Evolutionary conservation across 2,797 vertebrate genomes (phyloP).

Genomic region (Lacerta viridis): DNA sequence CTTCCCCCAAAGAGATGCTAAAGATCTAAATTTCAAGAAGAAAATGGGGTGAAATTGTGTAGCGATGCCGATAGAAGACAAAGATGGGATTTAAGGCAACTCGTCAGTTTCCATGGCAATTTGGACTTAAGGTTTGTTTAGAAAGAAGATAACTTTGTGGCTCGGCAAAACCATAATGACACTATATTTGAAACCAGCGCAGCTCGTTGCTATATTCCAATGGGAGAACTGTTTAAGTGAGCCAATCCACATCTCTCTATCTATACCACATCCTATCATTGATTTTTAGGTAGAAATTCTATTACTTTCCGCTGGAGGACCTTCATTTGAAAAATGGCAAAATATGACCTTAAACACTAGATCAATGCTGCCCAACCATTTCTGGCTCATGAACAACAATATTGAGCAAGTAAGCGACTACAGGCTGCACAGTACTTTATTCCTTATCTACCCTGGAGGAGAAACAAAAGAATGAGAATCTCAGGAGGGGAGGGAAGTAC

Average conservation of each 20-base stretch:
- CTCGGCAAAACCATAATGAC: background rate
- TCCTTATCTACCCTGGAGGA: background rate
- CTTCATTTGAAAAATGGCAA: constrained; percentile 11
- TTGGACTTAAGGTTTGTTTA: background rate
- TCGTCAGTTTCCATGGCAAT: constrained; percentile 1
- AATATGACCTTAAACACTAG: background rate
- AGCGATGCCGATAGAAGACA: background rate
- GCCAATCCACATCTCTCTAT: background rate
- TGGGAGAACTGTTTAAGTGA: background rate
- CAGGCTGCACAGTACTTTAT: background rate
- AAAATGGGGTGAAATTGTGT: background rate
- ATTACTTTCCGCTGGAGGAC: background rate
- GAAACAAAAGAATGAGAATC: background rate
- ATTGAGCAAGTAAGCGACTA: background rate
- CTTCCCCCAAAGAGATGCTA: constrained; percentile 18
- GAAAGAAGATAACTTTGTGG: background rate
- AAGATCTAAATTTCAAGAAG: background rate
- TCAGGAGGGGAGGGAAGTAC: background rate
- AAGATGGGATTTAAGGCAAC: background rate
- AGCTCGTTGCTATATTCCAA: background rate
- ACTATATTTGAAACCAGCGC: background rate
- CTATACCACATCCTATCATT: background rate
- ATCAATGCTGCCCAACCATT: background rate
- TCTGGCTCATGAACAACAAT: background rate
- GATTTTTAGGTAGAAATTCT: background rate